Evolutionary conservation across 1,140 invertebrate species (phyloP), one percentile per base, ranked within the genome.

Genomic region (Sycophila sp.): DNA sequence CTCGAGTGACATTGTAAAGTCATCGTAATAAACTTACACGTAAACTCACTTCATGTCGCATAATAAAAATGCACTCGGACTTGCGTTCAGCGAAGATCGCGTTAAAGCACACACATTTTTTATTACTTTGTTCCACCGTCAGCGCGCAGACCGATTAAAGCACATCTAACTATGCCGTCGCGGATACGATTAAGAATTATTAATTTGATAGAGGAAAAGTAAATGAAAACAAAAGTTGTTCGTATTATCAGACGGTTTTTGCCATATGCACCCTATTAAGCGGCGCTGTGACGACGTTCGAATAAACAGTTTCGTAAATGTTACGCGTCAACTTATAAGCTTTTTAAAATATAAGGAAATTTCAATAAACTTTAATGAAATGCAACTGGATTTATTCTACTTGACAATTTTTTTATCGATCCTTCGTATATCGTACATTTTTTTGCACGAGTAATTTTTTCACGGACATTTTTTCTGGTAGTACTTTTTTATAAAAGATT

Each of bases 1-100:
- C 32, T 49, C 36, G 42, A 49, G 30, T 63, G 45, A 65, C 24
- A 70, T 5, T 38, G 15, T 30, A 60, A 64, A 65, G 55, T 71
- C 28, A n/a, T n/a, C n/a, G n/a, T n/a, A n/a, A 62, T 30, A 65
- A 24, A 19, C 22, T 24, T 47, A 56, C 42, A 26, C 36, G 22
- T 38, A 51, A 68, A 60, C 19, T 38, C 49, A 40, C 62, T 36
- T 26, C 22, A 56, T n/a, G n/a, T n/a, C 17, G 65, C 13, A 73
- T 40, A n/a, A 73, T 36, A 71, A 45, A 62, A 34, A 34, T 28
- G 22, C 53, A 56, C 10, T 30, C 17, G n/a, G 32, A 42, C 53
- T 19, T 36, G 22, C 6, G 32, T 19, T 56, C n/a, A 8, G 32
- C 13, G 34, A 34, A 19, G 13, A 1, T 34, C 53, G 34, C n/a